These are phyloP conservation scores for Oryzias curvinotus DNA, from an alignment of 2,113 vertebrate species.

Conservation along the genomic window DNA sequence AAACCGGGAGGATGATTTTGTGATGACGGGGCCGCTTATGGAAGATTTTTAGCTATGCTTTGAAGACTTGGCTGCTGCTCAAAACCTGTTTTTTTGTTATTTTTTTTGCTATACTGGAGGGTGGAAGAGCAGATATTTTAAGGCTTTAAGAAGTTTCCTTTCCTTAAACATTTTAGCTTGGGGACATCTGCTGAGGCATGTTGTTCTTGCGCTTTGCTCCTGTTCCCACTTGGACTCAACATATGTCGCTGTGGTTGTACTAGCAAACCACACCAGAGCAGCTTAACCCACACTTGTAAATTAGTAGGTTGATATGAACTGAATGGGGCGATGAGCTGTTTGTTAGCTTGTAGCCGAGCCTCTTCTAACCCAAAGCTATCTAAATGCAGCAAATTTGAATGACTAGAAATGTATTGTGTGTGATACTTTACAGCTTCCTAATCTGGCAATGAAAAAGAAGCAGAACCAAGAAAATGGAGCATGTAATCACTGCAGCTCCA, in stretches of 20 bases:
- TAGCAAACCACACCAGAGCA: constrained; percentile 38
- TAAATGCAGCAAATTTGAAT: constrained; percentile 48
- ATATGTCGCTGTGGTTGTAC: constrained; percentile 53
- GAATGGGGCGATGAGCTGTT: constrained; percentile 50
- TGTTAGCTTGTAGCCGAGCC: constrained; percentile 43
- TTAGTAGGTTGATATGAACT: constrained; percentile 69
- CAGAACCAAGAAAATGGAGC: constrained; percentile 6
- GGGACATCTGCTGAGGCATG: constrained; percentile 16
- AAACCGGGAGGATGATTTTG: constrained; percentile 48
- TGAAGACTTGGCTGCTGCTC: constrained; percentile 32
- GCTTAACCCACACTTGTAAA: constrained; percentile 54
- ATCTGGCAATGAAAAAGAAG: background rate
- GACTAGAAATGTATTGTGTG: constrained; percentile 31
- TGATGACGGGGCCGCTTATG: constrained; percentile 46
- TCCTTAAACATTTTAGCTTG: background rate
- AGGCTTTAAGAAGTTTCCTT: constrained; percentile 2
- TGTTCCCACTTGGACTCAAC: constrained; percentile 25
- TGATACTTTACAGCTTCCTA: constrained; percentile 35
- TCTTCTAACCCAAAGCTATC: constrained; percentile 34
- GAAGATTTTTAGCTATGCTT: constrained; percentile 35
- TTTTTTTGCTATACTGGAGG: constrained; percentile 17
- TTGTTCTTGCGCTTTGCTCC: constrained; percentile 9
- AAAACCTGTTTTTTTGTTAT: constrained; percentile 39
- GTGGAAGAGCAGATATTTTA: constrained; percentile 13
- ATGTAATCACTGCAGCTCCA: background rate